These are phyloP conservation scores for Eupithecia insigniata DNA, from an alignment of 2,888 invertebrate genomes.

Conservation along the genomic window DNA sequence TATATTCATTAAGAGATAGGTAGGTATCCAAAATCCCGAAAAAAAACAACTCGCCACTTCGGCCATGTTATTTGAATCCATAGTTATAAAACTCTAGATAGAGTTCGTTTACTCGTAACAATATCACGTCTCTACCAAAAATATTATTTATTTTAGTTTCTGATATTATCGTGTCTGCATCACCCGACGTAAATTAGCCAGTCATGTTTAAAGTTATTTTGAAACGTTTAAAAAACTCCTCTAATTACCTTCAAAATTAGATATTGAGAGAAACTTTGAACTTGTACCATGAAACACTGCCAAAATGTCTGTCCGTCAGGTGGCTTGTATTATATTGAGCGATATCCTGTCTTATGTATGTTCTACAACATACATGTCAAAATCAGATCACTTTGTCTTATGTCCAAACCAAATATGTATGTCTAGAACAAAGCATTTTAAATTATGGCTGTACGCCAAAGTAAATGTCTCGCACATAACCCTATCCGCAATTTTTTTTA, in stretches of 20 bases:
- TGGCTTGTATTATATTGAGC: slow-evolving; percentile 8
- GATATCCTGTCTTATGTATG: slow-evolving; percentile 14
- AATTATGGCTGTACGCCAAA: slow-evolving; percentile 27
- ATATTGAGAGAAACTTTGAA: slow-evolving; percentile 68
- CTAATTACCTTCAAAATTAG: slow-evolving; percentile 67
- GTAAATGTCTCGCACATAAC: slow-evolving; percentile 1
- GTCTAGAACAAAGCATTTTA: slow-evolving; percentile 19
- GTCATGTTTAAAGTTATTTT: slow-evolving; percentile 32
- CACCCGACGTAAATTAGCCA: slow-evolving; percentile 11
- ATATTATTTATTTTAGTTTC: neutral
- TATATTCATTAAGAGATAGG: no score
- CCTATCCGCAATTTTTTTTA: no score
- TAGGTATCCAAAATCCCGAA: no score
- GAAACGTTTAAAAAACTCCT: slow-evolving; percentile 37
- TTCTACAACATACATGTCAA: slow-evolving; percentile 4
- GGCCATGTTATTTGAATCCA: neutral
- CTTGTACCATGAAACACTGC: slow-evolving; percentile 66
- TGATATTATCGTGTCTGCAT: neutral
- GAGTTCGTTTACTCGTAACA: neutral
- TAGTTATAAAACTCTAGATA: neutral
- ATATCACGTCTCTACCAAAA: neutral
- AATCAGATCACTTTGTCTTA: slow-evolving; percentile 23
- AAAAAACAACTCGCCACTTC: no score
- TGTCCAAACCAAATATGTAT: slow-evolving; percentile 25
- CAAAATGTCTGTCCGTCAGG: slow-evolving; percentile 45